A percentile compares a stretch with the other conserved stretches of the same genome.
phyloP scores from a whole-genome alignment of 1,140 invertebrate genomes.

The Drosophila bocki region DNA sequence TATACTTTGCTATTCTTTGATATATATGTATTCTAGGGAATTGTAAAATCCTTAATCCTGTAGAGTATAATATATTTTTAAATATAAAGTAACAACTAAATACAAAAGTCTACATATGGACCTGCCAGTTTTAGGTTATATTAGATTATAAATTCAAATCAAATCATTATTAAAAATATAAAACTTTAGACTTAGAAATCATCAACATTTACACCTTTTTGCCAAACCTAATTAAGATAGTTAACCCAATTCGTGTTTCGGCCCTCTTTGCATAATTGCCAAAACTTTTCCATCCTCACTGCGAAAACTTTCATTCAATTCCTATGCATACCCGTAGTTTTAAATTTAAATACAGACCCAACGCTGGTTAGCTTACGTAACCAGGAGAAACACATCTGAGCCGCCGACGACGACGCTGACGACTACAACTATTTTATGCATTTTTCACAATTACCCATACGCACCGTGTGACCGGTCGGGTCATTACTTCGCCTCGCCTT shows the following conservation, averaged over 20 bases:
- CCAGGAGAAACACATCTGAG: conserved; percentile 1
- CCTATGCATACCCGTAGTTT: conserved; percentile 32
- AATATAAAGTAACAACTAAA: too few relatives aligned
- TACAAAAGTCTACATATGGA: too few relatives aligned
- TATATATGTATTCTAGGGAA: background rate
- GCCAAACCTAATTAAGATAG: conserved; percentile 18
- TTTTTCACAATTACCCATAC: conserved; percentile 77
- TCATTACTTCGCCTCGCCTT: conserved; percentile 73
- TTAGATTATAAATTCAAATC: too few relatives aligned
- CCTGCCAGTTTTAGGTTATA: too few relatives aligned
- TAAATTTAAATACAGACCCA: conserved; percentile 30
- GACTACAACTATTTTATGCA: conserved; percentile 47
- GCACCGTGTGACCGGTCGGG: conserved; percentile 65
- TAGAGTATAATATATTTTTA: too few relatives aligned
- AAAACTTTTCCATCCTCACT: conserved; percentile 7
- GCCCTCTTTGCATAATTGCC: conserved; percentile 21
- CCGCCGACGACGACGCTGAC: conserved; percentile 3
- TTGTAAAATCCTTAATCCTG: too few relatives aligned
- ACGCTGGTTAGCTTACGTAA: background rate
- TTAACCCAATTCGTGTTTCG: background rate
- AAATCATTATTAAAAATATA: background rate
- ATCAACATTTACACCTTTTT: conserved; percentile 1
- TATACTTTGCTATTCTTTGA: background rate
- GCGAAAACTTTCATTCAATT: conserved; percentile 15
- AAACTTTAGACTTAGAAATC: too few relatives aligned